A percentile compares a stretch with the other conserved stretches of the same genome.
These are phyloP conservation scores for Laticauda colubrina DNA, from an alignment of 2,113 vertebrate genomes.

Conservation along the genomic window DNA sequence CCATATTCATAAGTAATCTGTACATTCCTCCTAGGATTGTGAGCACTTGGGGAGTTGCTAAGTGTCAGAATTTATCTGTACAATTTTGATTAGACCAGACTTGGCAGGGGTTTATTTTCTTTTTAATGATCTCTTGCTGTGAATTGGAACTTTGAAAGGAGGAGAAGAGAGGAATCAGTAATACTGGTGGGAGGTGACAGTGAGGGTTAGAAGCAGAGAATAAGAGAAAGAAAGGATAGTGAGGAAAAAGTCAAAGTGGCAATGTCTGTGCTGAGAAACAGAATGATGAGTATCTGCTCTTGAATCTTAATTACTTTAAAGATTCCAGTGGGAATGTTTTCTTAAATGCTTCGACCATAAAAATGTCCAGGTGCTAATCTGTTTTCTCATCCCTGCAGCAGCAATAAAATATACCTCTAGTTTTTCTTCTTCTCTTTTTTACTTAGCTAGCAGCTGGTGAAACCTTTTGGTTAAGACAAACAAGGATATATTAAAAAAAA, in stretches of 20 bases:
- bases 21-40: conserved; percentile 59
- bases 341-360: neutral
- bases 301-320: conserved; percentile 38
- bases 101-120: conserved; percentile 76
- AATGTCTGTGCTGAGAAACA: neutral
- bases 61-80: conserved; percentile 81
- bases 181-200: conserved; percentile 35
- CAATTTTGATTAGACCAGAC: conserved; percentile 75
- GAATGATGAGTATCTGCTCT: neutral
- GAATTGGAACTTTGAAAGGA: conserved; percentile 65
- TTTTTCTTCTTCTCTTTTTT: neutral
- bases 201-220: neutral
- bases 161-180: conserved; percentile 45
- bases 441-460: conserved; percentile 16
- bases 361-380: neutral
- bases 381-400: conserved; percentile 19
- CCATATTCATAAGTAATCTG: conserved; percentile 69
- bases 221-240: neutral
- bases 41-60: conserved; percentile 77
- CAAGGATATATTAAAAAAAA: neutral
- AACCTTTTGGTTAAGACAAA: conserved; percentile 40
- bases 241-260: neutral
- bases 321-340: conserved; percentile 13
- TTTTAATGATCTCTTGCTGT: conserved; percentile 74
- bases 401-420: neutral